phyloP scores from a whole-genome alignment of 2,797 vertebrate species.

The Busarellus nigricollis region DNA sequence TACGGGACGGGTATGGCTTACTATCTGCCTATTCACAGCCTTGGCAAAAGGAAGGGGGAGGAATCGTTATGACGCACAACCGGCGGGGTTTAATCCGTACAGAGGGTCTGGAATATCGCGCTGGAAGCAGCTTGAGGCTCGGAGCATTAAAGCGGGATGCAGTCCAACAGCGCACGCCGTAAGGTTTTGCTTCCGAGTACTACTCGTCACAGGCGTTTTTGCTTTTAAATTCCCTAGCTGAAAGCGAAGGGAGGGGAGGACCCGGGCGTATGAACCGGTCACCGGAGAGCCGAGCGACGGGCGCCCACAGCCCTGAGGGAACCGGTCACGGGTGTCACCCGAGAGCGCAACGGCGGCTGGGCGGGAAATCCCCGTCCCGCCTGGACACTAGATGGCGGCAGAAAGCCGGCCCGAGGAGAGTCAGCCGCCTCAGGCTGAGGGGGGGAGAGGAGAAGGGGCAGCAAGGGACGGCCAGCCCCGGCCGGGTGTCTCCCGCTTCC shows the following conservation, averaged over 20 bases:
- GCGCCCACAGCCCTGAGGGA: accelerated
- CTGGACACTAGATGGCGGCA: conserved; percentile 7
- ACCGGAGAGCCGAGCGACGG: neutral
- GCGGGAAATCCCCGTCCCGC: no score
- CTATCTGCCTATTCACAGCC: neutral
- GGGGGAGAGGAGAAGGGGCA: neutral
- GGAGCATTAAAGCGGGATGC: accelerated
- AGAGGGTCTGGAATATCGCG: neutral
- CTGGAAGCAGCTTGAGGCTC: neutral
- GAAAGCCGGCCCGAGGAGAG: neutral
- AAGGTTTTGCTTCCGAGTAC: neutral
- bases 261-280: accelerated
- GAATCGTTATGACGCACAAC: accelerated
- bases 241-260: neutral
- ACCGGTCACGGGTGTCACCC: accelerated
- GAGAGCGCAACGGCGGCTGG: no score
- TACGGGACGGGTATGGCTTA: accelerated
- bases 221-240: neutral
- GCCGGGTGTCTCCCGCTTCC: no score
- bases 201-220: accelerated
- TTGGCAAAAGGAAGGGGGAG: neutral
- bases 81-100: accelerated
- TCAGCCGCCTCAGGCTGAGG: neutral
- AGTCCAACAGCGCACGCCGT: accelerated
- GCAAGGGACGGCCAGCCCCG: no score